These are phyloP conservation scores for Erebia ligea DNA, from an alignment of 2,888 invertebrate genomes.

Conservation along the genomic window DNA sequence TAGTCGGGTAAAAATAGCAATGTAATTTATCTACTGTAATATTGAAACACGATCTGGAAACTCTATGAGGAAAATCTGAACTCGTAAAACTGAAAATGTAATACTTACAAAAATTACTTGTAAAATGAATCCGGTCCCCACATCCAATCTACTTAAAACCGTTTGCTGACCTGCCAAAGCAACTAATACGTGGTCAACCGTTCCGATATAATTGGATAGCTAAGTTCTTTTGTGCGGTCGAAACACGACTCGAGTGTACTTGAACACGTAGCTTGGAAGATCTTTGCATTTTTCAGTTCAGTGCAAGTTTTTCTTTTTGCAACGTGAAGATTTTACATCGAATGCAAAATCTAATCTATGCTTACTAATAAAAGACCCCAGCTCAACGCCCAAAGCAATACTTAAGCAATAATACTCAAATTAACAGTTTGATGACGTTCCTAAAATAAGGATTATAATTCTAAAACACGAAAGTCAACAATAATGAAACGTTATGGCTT, in stretches of 20 bases:
- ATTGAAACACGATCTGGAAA: neutral
- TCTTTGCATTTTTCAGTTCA: constrained; percentile 23
- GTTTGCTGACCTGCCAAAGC: constrained; percentile 39
- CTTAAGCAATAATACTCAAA: no score
- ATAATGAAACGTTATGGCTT: no score
- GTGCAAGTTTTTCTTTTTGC: constrained; percentile 4
- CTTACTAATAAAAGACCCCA: constrained; percentile 8
- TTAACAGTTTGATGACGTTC: no score
- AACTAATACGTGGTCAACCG: constrained; percentile 39
- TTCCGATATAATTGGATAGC: constrained; percentile 44
- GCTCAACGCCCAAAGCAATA: no score
- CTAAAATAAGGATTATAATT: no score
- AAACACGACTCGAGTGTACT: constrained; percentile 27
- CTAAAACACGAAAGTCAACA: no score
- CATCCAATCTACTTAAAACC: constrained; percentile 37
- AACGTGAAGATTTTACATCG: neutral
- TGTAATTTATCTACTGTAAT: neutral
- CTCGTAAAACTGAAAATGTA: constrained; percentile 3
- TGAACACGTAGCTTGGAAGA: constrained; percentile 25
- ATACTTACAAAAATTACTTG: constrained; percentile 20
- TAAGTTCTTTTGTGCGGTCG: constrained; percentile 41
- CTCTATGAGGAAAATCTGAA: neutral
- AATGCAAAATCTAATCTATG: neutral
- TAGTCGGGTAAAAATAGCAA: neutral
- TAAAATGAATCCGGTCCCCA: constrained; percentile 22